Base-by-base conservation (phyloP, 2,888 invertebrate genomes). In the Therioaphis trifolii region DNA sequence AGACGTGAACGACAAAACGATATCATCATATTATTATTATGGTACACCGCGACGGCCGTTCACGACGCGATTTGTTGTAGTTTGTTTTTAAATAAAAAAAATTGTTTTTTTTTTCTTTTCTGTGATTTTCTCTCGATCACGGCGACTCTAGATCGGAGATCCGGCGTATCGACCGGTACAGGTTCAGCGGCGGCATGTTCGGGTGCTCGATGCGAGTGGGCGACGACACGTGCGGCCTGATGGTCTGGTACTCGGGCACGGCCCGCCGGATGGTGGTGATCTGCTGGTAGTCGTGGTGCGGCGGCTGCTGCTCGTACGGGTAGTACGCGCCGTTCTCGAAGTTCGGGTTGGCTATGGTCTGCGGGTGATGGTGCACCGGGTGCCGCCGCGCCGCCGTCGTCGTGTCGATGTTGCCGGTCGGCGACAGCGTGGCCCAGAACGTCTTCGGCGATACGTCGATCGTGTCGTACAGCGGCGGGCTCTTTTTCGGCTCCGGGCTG, bases 341-440 rank as follows among this genome's bases (percentile, higher is more conserved):
- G 71, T 86, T 79, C 84, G 69, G 52, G 84, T 80, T 55, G 85
- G 85, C 63, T 43, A 72, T 43, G 76, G 85, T 58, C 72, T 82
- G 86, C 75, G 72, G 85, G 82, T 68, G 85, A 24, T 55, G 76
- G 79, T 80, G 85, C 66, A 66, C 82, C 49, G 85, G 93, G 92
- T 87, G 93, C 88, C 69, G 35, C 35, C 92, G 40, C 88, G 4
- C 68, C 55, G 77, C 85, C 61, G 85, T 78, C 46, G 77, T 85
- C 52, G 85, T 78, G 76, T 85, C 84, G 72, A 76, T 85, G 84
- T 86, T 95, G 77, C 91, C 91, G 27, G 94, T 91, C 0, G 95
- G 95, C 0, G 95, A 95, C 14, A 96, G 89, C 0, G 95, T 94
- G 0, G 96, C 95, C 96, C 96, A 96, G 69, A 94, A 90, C 2